Conservation (phyloP, 2,113 vertebrate genomes). For the Motacilla tschutschensis region DNA sequence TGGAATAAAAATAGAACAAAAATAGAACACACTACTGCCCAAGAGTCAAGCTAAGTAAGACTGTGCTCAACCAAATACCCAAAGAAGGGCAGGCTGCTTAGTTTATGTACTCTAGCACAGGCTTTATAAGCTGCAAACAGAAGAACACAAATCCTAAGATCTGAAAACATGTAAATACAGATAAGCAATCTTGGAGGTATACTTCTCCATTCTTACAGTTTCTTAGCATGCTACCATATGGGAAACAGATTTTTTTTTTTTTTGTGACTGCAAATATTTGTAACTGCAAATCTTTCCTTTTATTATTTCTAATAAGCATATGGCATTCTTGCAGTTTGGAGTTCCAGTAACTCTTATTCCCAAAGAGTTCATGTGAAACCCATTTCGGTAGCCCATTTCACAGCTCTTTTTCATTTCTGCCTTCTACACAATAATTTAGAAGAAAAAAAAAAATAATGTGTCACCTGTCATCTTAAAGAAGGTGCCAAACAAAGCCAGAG, state of each 20-base stretch:
- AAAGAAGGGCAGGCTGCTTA: neutral
- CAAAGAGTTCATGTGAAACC: neutral
- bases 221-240: neutral
- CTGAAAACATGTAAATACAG: neutral
- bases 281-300: neutral
- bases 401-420: neutral
- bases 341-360: neutral
- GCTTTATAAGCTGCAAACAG: neutral
- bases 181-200: neutral
- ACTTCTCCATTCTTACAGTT: neutral
- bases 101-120: neutral
- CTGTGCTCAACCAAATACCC: neutral
- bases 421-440: neutral
- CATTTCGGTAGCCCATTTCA: neutral
- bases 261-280: neutral
- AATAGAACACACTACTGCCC: neutral
- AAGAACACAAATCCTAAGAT: neutral
- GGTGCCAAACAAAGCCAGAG: neutral
- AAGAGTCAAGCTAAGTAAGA: neutral
- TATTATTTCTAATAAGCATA: neutral
- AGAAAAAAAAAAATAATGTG: neutral
- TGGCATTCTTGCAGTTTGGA: neutral
- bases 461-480: neutral
- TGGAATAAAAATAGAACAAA: neutral
- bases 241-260: accelerated